Evolutionary conservation across 2,797 vertebrate species (phyloP).

Genomic region (Spinus olivaceus): DNA sequence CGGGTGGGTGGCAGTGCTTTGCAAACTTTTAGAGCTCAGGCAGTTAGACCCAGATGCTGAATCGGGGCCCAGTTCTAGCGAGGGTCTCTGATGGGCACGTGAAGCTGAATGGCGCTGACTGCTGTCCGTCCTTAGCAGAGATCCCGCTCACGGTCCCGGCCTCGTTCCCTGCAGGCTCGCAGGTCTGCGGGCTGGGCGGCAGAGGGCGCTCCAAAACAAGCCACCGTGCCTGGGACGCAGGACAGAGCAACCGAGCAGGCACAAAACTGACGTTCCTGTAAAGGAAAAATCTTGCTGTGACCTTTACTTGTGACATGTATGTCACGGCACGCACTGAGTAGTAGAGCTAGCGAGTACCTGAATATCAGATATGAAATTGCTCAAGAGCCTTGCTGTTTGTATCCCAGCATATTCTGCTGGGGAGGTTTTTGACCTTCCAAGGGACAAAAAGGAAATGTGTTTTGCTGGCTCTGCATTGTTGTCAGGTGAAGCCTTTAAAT

Average conservation of each 20-base stretch:
- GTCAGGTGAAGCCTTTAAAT: conserved; percentile 27
- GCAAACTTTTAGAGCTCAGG: neutral
- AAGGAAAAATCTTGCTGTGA: neutral
- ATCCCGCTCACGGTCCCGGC: neutral
- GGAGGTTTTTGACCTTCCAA: conserved; percentile 16
- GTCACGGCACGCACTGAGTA: neutral
- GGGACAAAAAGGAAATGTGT: neutral
- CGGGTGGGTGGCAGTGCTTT: neutral
- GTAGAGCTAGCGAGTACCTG: neutral
- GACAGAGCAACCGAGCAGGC: neutral
- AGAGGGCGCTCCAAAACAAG: conserved; percentile 37
- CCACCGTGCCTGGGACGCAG: neutral
- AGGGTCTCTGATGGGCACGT: neutral
- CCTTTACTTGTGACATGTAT: conserved; percentile 29
- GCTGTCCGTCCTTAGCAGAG: accelerated
- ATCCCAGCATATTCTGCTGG: neutral
- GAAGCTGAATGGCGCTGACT: neutral
- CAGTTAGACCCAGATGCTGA: neutral
- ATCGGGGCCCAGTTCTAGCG: neutral
- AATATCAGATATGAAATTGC: conserved; percentile 23
- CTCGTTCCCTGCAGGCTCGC: neutral
- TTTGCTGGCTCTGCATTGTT: conserved; percentile 15
- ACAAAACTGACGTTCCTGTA: neutral
- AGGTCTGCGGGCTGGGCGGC: neutral
- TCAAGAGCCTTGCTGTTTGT: neutral